A percentile compares a stretch with the other conserved stretches of the same genome.
Conservation (phyloP, 2,113 vertebrate species). For the Lepisosteus oculatus region DNA sequence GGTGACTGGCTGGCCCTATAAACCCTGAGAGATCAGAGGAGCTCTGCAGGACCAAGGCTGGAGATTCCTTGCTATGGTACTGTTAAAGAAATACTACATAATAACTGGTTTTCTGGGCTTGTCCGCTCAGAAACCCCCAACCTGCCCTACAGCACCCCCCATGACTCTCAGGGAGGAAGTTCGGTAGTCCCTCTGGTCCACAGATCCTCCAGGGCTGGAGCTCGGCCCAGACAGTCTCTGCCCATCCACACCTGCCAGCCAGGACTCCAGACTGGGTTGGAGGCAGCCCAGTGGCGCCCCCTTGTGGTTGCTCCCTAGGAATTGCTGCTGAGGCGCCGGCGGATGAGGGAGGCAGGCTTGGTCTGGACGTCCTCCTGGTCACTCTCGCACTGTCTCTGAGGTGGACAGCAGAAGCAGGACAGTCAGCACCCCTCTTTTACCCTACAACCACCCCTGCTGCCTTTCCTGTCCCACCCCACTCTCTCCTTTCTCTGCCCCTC, state of each 20-base stretch:
- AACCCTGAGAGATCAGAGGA: too few species aligned
- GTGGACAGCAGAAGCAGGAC: background rate
- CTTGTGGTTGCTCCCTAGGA: constrained; percentile 44
- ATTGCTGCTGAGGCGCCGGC: constrained; percentile 63
- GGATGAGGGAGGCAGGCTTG: constrained; percentile 49
- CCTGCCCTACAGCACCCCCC: too few species aligned
- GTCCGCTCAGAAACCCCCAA: too few species aligned
- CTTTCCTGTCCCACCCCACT: too few species aligned
- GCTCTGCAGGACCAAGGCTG: too few species aligned
- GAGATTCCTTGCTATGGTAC: too few species aligned
- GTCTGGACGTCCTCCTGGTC: constrained; percentile 59
- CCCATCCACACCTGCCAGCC: constrained; percentile 6
- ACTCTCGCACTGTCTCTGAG: constrained; percentile 68
- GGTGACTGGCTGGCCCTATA: too few species aligned
- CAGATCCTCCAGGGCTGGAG: background rate
- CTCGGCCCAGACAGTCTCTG: constrained; percentile 13
- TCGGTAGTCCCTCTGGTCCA: too few species aligned
- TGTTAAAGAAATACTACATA: too few species aligned
- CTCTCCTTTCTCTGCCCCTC: background rate
- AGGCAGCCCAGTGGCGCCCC: constrained; percentile 8
- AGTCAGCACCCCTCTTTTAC: background rate
- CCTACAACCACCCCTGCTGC: background rate
- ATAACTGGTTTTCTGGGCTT: too few species aligned
- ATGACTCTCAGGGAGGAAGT: too few species aligned
- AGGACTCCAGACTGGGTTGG: background rate